Percentiles rank a stretch among this genome's conserved stretches.
phyloP scores from a whole-genome alignment of 2,888 invertebrate genomes.

The Calameuta pallipes region DNA sequence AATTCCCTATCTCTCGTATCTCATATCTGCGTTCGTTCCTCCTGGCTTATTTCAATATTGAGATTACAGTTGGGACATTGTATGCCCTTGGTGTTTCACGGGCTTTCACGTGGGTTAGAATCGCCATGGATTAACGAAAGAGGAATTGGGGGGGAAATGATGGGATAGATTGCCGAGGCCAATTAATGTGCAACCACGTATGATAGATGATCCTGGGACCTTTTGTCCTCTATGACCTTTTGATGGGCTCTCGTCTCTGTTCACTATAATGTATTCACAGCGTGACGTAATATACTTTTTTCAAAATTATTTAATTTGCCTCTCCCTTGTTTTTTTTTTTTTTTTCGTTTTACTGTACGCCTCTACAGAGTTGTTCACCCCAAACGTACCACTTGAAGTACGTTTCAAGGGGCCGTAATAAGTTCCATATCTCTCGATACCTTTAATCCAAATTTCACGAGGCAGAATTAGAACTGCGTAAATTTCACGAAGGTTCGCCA shows the following conservation, averaged over 20 bases:
- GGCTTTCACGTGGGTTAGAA: slow-evolving; percentile 10
- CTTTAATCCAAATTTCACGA: too few relatives aligned
- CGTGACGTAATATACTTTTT: too few relatives aligned
- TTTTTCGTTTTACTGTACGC: too few relatives aligned
- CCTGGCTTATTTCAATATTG: slow-evolving; percentile 7
- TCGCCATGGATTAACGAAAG: background rate
- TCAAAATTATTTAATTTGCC: too few relatives aligned
- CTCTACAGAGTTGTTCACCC: too few relatives aligned
- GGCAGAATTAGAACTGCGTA: too few relatives aligned
- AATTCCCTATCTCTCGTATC: slow-evolving; percentile 7
- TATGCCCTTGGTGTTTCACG: slow-evolving; percentile 6
- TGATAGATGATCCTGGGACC: background rate
- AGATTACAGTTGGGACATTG: slow-evolving; percentile 7
- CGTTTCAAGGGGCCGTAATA: too few relatives aligned
- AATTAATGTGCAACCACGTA: slow-evolving; percentile 1
- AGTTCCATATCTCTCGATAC: too few relatives aligned
- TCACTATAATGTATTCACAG: too few relatives aligned
- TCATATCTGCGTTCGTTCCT: background rate
- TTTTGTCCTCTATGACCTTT: slow-evolving; percentile 1
- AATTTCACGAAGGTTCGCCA: too few relatives aligned
- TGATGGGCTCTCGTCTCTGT: background rate
- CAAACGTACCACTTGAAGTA: too few relatives aligned
- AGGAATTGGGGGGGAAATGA: background rate
- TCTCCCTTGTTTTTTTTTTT: too few relatives aligned
- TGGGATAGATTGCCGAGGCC: background rate